These are phyloP conservation scores for Agrotis clavis DNA, from an alignment of 2,888 invertebrate species.

Conservation along the genomic window DNA sequence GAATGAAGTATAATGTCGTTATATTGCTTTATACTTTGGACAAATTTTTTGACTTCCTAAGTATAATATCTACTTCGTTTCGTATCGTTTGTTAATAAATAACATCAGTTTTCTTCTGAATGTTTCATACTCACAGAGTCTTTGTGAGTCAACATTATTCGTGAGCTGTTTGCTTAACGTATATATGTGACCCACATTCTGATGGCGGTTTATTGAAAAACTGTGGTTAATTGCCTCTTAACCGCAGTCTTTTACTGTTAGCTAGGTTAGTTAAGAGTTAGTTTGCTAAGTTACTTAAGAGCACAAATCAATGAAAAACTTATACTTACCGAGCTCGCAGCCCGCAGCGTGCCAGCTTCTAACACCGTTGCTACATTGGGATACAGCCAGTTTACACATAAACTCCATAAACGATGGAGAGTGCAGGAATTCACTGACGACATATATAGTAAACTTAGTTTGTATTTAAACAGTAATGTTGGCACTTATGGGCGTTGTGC, in stretches of 20 bases:
- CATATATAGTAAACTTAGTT: not conserved
- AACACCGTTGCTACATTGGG: conserved; percentile 38
- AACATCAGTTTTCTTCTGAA: not conserved
- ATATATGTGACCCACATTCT: conserved; percentile 36
- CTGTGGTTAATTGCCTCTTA: no score
- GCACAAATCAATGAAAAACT: conserved; percentile 46
- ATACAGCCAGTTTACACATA: conserved; percentile 31
- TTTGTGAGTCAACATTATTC: conserved; percentile 22
- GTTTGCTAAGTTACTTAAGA: no score
- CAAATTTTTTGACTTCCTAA: not conserved
- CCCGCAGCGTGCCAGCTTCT: conserved; percentile 25
- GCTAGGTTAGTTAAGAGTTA: no score
- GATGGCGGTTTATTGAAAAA: conserved; percentile 37
- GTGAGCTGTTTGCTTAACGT: conserved; percentile 17
- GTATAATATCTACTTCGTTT: no score
- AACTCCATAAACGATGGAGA: conserved; percentile 2
- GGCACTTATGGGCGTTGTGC: no score
- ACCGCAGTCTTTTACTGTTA: no score
- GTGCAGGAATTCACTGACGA: not conserved
- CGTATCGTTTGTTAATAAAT: not conserved
- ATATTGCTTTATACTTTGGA: not conserved
- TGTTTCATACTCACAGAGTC: not conserved
- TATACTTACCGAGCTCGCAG: conserved; percentile 31
- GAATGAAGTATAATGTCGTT: no score
- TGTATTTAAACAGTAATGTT: conserved; percentile 1